Conservation (phyloP, 2,888 invertebrate species). For the Eubasilissa splendida region DNA sequence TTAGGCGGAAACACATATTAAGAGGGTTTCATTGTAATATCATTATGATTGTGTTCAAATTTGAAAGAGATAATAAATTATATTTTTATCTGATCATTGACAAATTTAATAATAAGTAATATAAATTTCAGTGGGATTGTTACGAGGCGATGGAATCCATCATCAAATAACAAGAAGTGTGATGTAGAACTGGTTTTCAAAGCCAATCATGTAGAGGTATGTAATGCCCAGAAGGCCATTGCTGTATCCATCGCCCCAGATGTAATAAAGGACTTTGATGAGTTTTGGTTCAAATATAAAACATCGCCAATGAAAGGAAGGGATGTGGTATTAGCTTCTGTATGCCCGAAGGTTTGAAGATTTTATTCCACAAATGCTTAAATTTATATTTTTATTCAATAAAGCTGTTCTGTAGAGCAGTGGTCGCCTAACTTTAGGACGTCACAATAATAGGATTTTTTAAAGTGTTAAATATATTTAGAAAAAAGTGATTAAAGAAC, state of each 20-base stretch:
- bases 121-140: slow-evolving; percentile 79
- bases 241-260: slow-evolving; percentile 75
- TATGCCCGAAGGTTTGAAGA: slow-evolving; percentile 81
- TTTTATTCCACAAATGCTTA: background rate
- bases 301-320: slow-evolving; percentile 80
- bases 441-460: too few species aligned
- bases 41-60: too few species aligned
- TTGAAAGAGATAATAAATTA: too few species aligned
- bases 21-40: too few species aligned
- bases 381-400: too few species aligned
- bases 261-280: slow-evolving; percentile 78
- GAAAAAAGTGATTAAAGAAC: too few species aligned
- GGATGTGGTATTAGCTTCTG: slow-evolving; percentile 83
- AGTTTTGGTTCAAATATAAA: slow-evolving; percentile 81
- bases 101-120: background rate
- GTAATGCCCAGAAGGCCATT: slow-evolving; percentile 69
- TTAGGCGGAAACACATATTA: too few species aligned
- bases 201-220: slow-evolving; percentile 81
- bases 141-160: slow-evolving; percentile 80
- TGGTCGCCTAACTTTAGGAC: too few species aligned
- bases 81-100: background rate
- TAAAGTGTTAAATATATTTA: too few species aligned
- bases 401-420: too few species aligned
- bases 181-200: slow-evolving; percentile 81
- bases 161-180: slow-evolving; percentile 73